Base-by-base conservation (phyloP, 2,797 vertebrate genomes). In the Argya squamiceps region DNA sequence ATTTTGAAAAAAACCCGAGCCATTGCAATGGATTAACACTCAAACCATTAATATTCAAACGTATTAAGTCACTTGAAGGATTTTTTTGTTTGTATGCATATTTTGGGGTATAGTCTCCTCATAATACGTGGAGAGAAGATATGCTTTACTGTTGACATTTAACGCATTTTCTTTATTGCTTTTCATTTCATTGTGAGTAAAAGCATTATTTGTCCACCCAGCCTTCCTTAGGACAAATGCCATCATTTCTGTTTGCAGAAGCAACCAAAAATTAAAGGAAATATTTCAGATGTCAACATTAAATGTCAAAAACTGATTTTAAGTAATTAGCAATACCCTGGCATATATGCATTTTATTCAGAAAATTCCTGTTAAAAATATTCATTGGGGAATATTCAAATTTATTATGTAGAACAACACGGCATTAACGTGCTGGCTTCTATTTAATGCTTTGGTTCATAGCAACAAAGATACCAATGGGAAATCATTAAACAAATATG, bases 401-500 rank as follows among this genome's bases (percentile, higher is more conserved):
- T 96, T 95, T 96, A 95, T 96, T 95, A 95, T 91, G 95, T 95
- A 96, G 96, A 96, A 94, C 96, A 96, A 96, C 93, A 90, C 32
- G 16, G 85, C 37, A 18, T 92, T 97, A 97, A 91, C n/a, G 23
- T 36, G 56, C 68, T 86, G 73, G 88, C 93, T 96, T 91, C 95
- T 92, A 60, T 82, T 96, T 97, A 96, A 94, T 86, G 85, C 85
- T 95, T 96, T 97, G 90, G 94, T 44, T 96, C 93, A 88, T 96
- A 97, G 95, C 95, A 96, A 96, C 95, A 95, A 93, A 96, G 95
- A 96, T 89, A 95, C 96, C 95, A 93, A 95, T 95, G 95, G 95
- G 96, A 97, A 96, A 97, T 97, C 96, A 93, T 95, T 96, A 95
- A 95, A 93, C 94, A 95, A 97, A 96, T 95, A 95, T 12, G 74